These are phyloP conservation scores for Monodelphis domestica DNA, from an alignment of 2,797 vertebrate species.

Conservation along the genomic window DNA sequence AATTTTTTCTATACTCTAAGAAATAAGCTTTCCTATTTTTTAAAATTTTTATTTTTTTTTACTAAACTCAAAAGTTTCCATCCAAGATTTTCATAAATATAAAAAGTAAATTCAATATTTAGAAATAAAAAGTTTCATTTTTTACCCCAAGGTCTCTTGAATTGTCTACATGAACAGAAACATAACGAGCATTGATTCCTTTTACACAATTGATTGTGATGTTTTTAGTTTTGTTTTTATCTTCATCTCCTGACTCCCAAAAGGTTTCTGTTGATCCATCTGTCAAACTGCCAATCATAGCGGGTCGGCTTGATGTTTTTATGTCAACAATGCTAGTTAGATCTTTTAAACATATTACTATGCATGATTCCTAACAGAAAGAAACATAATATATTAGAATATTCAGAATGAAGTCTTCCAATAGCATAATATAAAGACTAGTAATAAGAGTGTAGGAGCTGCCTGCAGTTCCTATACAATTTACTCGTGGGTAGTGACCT, in stretches of 20 bases:
- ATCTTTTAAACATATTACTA: constrained; percentile 97
- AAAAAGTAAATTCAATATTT: constrained; percentile 27
- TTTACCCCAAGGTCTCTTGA: constrained; percentile 98
- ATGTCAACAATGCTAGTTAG: constrained; percentile 97
- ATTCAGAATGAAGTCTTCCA: constrained; percentile 38
- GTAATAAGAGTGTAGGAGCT: too few species aligned
- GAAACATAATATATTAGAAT: constrained; percentile 39
- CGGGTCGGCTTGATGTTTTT: constrained; percentile 98
- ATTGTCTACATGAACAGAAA: constrained; percentile 98
- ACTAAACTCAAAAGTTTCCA: constrained; percentile 36
- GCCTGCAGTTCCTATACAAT: too few species aligned
- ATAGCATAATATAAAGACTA: constrained; percentile 37
- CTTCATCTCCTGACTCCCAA: constrained; percentile 99
- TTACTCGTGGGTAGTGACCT: too few species aligned
- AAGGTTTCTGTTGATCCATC: constrained; percentile 99
- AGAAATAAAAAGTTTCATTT: constrained; percentile 37
- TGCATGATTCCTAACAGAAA: constrained; percentile 92
- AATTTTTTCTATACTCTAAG: background rate
- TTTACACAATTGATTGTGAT: constrained; percentile 99
- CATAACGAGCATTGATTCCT: constrained; percentile 95
- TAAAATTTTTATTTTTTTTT: too few species aligned
- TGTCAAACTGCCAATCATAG: constrained; percentile 99
- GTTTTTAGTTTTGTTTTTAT: constrained; percentile 99
- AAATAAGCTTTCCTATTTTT: background rate
- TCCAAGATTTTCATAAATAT: background rate